Evolutionary conservation across 2,797 vertebrate genomes (phyloP).

Genomic region (Neomorphus geoffroyi): DNA sequence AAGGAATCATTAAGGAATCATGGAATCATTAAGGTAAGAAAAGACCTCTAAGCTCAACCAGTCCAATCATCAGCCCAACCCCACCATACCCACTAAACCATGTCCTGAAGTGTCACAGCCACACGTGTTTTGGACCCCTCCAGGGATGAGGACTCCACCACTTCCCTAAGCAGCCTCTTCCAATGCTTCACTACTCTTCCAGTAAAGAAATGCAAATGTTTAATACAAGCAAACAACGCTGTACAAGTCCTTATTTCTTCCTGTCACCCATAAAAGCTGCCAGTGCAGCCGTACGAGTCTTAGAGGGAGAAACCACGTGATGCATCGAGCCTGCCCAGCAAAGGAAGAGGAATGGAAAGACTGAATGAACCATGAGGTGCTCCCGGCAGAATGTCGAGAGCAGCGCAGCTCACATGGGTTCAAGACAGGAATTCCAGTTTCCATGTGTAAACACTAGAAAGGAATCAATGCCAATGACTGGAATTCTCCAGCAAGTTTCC

Average conservation of each 20-base stretch:
- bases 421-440: neutral
- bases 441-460: neutral
- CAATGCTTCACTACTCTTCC: too few species aligned
- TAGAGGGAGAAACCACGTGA: fast-evolving
- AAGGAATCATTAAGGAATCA: too few species aligned
- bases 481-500: neutral
- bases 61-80: too few species aligned
- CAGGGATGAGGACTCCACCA: too few species aligned
- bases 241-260: fast-evolving
- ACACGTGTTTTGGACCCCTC: too few species aligned
- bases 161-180: too few species aligned
- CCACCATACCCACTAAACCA: too few species aligned
- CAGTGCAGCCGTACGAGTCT: neutral
- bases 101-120: too few species aligned
- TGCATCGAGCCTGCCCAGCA: neutral
- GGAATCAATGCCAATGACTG: fast-evolving
- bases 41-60: too few species aligned
- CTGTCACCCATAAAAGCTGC: neutral
- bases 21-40: too few species aligned
- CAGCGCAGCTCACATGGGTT: neutral
- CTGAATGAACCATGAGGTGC: neutral
- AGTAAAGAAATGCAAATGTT: too few species aligned
- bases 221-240: fast-evolving
- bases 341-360: neutral
- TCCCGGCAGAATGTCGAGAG: neutral